These are phyloP conservation scores for Oligia latruncula DNA, from an alignment of 2,888 invertebrate genomes.

Conservation along the genomic window DNA sequence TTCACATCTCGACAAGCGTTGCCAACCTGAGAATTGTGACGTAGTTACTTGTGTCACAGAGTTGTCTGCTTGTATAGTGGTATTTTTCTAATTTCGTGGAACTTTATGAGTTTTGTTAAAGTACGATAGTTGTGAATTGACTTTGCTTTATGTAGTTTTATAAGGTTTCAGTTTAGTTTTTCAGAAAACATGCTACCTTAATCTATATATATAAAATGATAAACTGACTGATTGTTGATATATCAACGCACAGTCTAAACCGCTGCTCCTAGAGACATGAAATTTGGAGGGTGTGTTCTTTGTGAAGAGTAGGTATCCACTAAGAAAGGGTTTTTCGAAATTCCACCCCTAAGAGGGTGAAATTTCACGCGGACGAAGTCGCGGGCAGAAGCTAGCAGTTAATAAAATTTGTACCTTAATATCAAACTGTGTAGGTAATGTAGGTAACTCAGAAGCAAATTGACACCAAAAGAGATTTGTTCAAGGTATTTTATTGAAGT, in stretches of 20 bases:
- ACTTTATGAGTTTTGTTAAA: conserved; percentile 29
- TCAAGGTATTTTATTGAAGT: not conserved
- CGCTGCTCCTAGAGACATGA: no score
- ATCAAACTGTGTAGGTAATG: not conserved
- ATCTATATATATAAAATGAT: no score
- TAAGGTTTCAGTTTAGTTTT: not conserved
- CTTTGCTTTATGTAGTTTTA: conserved; percentile 5
- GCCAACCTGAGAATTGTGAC: conserved; percentile 51
- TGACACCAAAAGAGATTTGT: not conserved
- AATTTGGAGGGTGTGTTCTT: no score
- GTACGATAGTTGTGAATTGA: conserved; percentile 5
- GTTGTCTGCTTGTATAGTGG: conserved; percentile 11
- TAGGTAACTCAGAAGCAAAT: not conserved
- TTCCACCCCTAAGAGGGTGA: no score
- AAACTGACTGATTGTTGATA: no score
- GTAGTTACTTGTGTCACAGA: conserved; percentile 7
- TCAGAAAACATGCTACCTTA: not conserved
- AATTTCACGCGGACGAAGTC: no score
- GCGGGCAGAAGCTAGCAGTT: no score
- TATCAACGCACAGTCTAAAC: no score
- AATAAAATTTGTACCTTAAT: not conserved
- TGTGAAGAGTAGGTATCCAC: no score
- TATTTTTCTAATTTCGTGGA: conserved; percentile 35
- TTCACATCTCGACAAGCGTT: conserved; percentile 48
- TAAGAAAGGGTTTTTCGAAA: no score